phyloP scores from a whole-genome alignment of 2,888 invertebrate species.

The Lamellibrachia satsuma region DNA sequence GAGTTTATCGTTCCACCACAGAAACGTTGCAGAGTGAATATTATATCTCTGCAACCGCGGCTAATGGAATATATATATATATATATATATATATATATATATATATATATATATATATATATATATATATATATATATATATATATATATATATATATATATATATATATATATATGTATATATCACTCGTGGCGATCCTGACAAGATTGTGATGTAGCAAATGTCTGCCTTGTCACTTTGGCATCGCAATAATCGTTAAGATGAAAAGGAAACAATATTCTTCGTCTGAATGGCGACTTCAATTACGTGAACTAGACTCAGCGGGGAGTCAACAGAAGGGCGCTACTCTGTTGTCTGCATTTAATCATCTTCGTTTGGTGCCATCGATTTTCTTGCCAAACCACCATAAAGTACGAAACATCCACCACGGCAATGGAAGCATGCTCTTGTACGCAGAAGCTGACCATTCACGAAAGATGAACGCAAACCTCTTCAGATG shows the following conservation, averaged over 20 bases:
- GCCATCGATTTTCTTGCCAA: conserved; percentile 13
- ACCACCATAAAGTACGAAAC: background rate
- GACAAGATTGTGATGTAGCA: background rate
- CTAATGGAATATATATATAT: background rate
- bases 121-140: too few relatives aligned
- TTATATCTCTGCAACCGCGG: background rate
- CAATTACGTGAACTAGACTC: background rate
- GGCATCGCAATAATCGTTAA: background rate
- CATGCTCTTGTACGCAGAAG: background rate
- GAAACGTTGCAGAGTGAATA: background rate
- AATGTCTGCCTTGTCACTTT: background rate
- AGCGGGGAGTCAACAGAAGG: background rate
- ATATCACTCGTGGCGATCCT: background rate
- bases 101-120: too few relatives aligned
- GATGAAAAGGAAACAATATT: background rate
- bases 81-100: too few relatives aligned
- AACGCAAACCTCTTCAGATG: background rate
- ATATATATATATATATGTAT: too few relatives aligned
- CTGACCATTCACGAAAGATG: background rate
- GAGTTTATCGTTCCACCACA: background rate
- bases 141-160: too few relatives aligned
- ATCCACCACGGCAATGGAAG: background rate
- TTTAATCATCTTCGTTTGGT: conserved; percentile 1
- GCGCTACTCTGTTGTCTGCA: background rate
- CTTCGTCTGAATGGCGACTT: conserved; percentile 3